Conservation (phyloP, 2,888 invertebrate genomes). For the Tanytarsus gracilentus region DNA sequence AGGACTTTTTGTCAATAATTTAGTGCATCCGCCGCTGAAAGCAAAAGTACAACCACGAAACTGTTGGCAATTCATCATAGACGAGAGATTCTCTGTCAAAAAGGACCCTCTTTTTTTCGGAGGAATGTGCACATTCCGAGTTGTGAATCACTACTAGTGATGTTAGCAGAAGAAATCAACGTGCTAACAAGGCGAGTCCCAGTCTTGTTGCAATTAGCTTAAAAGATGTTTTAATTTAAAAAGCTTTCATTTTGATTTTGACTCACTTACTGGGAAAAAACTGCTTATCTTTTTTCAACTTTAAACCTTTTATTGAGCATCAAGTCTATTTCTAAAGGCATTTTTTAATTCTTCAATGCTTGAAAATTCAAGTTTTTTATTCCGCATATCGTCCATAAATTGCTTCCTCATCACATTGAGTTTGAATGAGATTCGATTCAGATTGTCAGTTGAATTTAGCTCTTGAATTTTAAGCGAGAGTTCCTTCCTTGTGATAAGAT, state of each 20-base stretch:
- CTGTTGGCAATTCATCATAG: background rate
- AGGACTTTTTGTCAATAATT: background rate
- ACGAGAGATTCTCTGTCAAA: too few relatives aligned
- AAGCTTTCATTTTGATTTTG: too few relatives aligned
- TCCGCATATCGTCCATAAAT: background rate
- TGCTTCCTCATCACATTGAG: background rate
- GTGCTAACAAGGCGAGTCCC: too few relatives aligned
- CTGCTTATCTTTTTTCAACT: background rate
- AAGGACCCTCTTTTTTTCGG: too few relatives aligned
- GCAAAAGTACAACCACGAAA: background rate
- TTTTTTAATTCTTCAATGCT: background rate
- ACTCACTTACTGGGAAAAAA: background rate
- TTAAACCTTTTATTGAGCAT: background rate
- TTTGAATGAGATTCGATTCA: background rate
- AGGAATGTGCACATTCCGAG: too few relatives aligned
- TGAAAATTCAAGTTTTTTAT: background rate
- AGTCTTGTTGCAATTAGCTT: too few relatives aligned
- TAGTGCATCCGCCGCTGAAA: background rate
- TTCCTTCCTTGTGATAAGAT: constrained; percentile 15
- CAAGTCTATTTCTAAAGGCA: background rate
- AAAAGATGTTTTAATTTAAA: too few relatives aligned
- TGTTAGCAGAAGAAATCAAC: too few relatives aligned
- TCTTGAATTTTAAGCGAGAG: background rate
- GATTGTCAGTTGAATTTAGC: background rate
- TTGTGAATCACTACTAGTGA: too few relatives aligned